Percentiles rank a stretch among this genome's conserved stretches.
These are phyloP conservation scores for Ellobius talpinus DNA, from an alignment of 2,113 vertebrate genomes.

Conservation along the genomic window DNA sequence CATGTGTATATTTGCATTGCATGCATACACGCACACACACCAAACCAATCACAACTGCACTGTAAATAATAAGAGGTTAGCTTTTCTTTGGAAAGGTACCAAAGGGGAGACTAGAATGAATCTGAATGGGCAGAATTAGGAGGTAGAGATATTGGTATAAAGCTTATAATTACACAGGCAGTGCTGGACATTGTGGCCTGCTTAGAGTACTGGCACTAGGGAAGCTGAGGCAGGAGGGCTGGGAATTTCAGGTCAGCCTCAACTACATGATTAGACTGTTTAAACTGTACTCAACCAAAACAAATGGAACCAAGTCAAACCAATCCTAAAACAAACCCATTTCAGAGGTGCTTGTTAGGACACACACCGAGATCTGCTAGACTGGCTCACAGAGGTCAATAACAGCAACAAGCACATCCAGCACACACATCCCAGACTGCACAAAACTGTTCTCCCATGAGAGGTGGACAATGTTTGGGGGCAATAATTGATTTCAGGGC, in stretches of 20 bases:
- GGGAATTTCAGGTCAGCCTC: not conserved
- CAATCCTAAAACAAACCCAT: not conserved
- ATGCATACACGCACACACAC: fast-evolving
- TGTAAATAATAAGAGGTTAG: not conserved
- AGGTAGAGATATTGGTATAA: not conserved
- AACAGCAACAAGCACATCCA: not conserved
- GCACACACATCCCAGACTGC: not conserved
- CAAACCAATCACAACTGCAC: not conserved
- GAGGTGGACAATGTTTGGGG: not conserved
- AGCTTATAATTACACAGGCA: not conserved
- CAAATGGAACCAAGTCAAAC: not conserved
- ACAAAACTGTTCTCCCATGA: not conserved
- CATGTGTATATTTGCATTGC: not conserved
- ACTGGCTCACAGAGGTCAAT: not conserved
- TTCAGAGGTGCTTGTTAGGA: not conserved
- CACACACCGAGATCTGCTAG: not conserved
- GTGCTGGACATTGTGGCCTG: not conserved
- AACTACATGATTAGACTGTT: not conserved
- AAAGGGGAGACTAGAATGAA: not conserved
- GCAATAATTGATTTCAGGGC: not conserved
- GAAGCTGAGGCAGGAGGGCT: too few species aligned
- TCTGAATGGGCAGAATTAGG: not conserved
- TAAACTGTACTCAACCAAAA: not conserved
- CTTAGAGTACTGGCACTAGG: not conserved
- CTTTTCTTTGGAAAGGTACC: not conserved